Conservation (phyloP, 2,113 vertebrate genomes). For the cat (Felis catus) region F.catus_Fca126_mat1.0 CM031416.1:130148501-130149000, state of each 20-base stretch:
- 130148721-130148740: background rate
- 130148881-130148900: too few species aligned
- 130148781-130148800: too few species aligned
- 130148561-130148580: conserved; percentile 99
- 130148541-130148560: conserved; percentile 96
- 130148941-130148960: too few species aligned
- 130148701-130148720: background rate
- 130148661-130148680: background rate
- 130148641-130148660: background rate
- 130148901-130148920: too few species aligned
- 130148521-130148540: conserved; percentile 95
- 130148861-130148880: too few species aligned
- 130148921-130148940: too few species aligned
- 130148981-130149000: background rate
- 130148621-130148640: background rate
- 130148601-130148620: conserved; percentile 76
- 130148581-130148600: conserved; percentile 98
- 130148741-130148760: background rate
- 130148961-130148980: too few species aligned
- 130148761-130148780: too few species aligned
- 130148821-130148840: too few species aligned
- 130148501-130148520: conserved; percentile 95
- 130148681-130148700: background rate
- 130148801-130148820: too few species aligned
- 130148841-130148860: too few species aligned